Conservation (phyloP, 2,888 invertebrate genomes). For the Cetonia aurata region DNA sequence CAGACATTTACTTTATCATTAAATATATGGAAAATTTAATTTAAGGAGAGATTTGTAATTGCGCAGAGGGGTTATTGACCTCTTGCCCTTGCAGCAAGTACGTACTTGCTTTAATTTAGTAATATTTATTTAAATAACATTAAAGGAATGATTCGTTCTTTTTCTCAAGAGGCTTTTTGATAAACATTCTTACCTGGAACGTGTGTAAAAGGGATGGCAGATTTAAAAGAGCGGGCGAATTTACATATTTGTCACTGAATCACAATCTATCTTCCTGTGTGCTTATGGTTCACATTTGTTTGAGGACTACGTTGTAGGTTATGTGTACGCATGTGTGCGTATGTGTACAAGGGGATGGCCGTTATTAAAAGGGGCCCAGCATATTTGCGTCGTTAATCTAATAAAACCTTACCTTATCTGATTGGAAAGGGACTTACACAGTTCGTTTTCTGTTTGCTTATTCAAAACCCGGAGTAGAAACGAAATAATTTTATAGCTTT, state of each 20-base stretch:
- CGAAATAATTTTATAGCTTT: too few species aligned
- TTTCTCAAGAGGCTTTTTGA: too few species aligned
- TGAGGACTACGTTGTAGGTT: constrained; percentile 33
- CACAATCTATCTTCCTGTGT: constrained; percentile 32
- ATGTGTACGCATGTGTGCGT: constrained; percentile 6
- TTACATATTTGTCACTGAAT: constrained; percentile 38
- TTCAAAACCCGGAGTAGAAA: too few species aligned
- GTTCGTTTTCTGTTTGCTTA: too few species aligned
- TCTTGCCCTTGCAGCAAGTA: too few species aligned
- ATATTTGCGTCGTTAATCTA: constrained; percentile 32
- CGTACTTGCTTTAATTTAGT: too few species aligned
- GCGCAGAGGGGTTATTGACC: too few species aligned
- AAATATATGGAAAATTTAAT: constrained; percentile 24
- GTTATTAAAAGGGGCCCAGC: constrained; percentile 27
- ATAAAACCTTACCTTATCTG: constrained; percentile 13
- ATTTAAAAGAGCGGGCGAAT: constrained; percentile 15
- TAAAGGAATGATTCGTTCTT: neutral
- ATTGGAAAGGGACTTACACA: neutral
- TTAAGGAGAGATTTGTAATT: neutral
- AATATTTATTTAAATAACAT: neutral
- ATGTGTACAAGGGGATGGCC: neutral
- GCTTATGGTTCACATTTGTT: constrained; percentile 36
- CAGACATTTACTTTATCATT: constrained; percentile 19
- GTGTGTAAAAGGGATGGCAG: neutral
- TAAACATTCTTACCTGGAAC: too few species aligned